Base-by-base conservation (phyloP, 2,113 vertebrate species). In the Mellivora capensis region DNA sequence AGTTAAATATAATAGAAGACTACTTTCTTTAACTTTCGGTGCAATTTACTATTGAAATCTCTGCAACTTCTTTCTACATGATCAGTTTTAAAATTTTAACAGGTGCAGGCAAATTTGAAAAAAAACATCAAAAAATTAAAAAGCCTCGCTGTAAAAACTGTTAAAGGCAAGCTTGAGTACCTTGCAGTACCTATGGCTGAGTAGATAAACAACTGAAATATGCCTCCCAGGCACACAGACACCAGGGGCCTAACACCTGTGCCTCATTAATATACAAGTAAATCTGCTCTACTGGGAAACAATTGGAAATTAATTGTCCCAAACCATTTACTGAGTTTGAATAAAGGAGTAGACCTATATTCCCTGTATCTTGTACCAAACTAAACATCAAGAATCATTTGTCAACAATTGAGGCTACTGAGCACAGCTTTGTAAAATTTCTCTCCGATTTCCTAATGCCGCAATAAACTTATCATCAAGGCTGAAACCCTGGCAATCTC, bases 241-340 rank as follows among this genome's bases (percentile, higher is more conserved):
- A 99, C 99, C 98, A 99, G 98, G 98, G 99, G 98, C 99, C 98
- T 98, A 99, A 99, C 99, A 99, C 99, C 99, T 99, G 99, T 99
- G 98, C 98, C 98, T 99, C 99, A 99, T 99, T 99, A 99, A 99
- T 99, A 99, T 99, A 99, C 99, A 99, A 99, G 98, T 98, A 99
- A 99, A 99, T 99, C 98, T 99, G 98, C 98, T 99, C 99, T 98
- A 98, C 98, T 99, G 99, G 99, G 99, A 99, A 98, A 99, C 98
- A 99, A 99, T 99, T 99, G 98, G 98, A 99, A 99, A 99, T 99
- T 99, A 99, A 99, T 99, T 99, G 99, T 99, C 99, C 99, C 98
- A 99, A 99, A 99, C 99, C 98, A 99, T 99, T 98, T 98, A 98
- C 98, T 97, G 98, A 98, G 98, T 98, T 98, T 99, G 99, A 99